Percentiles rank a stretch among this genome's conserved stretches.
phyloP scores from a whole-genome alignment of 2,888 invertebrate genomes.

The Argyresthia albistria region DNA sequence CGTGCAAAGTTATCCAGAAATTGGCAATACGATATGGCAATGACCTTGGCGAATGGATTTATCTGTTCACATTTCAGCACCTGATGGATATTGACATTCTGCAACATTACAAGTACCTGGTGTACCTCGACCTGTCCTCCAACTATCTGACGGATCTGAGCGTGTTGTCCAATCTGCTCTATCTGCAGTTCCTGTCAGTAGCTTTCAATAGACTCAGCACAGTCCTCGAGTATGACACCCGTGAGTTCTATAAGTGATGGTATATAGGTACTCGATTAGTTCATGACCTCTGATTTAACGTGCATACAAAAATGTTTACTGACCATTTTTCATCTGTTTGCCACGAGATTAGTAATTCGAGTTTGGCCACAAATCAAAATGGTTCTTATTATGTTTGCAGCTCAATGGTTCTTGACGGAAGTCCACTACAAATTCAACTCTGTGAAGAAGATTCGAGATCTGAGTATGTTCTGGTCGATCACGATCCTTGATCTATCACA shows the following conservation, averaged over 20 bases:
- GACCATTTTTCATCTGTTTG: too few relatives aligned
- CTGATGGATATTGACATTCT: constrained; percentile 62
- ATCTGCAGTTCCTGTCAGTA: constrained; percentile 71
- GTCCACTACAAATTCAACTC: constrained; percentile 74
- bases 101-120: constrained; percentile 68
- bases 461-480: constrained; percentile 74
- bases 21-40: neutral
- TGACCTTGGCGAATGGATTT: neutral
- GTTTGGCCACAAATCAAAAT: too few relatives aligned
- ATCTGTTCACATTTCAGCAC: constrained; percentile 23
- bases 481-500: constrained; percentile 73
- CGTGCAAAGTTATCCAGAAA: too few relatives aligned
- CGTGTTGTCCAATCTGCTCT: constrained; percentile 65
- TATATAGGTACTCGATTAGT: too few relatives aligned
- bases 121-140: constrained; percentile 73
- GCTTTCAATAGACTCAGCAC: constrained; percentile 65
- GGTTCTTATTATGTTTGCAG: constrained; percentile 26
- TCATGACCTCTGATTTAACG: too few relatives aligned
- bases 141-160: constrained; percentile 64
- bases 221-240: constrained; percentile 67
- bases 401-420: constrained; percentile 74
- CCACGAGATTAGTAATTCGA: too few relatives aligned
- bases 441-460: constrained; percentile 63
- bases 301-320: too few relatives aligned
- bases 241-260: constrained; percentile 33